phyloP scores from a whole-genome alignment of 2,888 invertebrate species.

The Papilio protenor region DNA sequence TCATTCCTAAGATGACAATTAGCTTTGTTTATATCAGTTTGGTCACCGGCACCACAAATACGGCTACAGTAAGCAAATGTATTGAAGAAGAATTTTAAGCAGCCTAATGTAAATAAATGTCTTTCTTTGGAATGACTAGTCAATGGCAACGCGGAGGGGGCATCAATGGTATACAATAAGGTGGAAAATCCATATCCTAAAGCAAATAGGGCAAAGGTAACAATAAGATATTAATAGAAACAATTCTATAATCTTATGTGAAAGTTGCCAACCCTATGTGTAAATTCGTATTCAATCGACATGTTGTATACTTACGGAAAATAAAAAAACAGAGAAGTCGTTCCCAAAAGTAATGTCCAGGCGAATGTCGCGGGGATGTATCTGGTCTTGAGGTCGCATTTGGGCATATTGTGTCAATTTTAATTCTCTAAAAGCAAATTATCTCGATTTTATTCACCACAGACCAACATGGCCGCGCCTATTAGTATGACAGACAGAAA shows the following conservation, averaged over 20 bases:
- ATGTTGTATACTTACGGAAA: conserved; percentile 95
- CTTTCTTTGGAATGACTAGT: conserved; percentile 33
- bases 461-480: conserved; percentile 87
- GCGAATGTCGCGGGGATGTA: conserved; percentile 99
- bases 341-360: conserved; percentile 97
- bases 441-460: conserved; percentile 79
- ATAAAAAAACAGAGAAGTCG: conserved; percentile 97
- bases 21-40: conserved; percentile 35
- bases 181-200: conserved; percentile 46
- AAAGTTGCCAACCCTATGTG: conserved; percentile 81
- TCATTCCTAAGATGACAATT: conserved; percentile 17
- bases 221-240: conserved; percentile 75
- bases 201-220: conserved; percentile 62
- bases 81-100: conserved; percentile 30
- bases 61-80: conserved; percentile 16
- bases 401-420: conserved; percentile 91
- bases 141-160: background rate
- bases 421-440: conserved; percentile 78
- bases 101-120: conserved; percentile 45
- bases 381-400: conserved; percentile 98
- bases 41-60: conserved; percentile 26
- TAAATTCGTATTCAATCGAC: conserved; percentile 69
- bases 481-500: conserved; percentile 77
- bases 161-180: conserved; percentile 19
- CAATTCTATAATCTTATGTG: conserved; percentile 74